Conservation (phyloP, 2,888 invertebrate species). For the Chrysolina oricalcia region DNA sequence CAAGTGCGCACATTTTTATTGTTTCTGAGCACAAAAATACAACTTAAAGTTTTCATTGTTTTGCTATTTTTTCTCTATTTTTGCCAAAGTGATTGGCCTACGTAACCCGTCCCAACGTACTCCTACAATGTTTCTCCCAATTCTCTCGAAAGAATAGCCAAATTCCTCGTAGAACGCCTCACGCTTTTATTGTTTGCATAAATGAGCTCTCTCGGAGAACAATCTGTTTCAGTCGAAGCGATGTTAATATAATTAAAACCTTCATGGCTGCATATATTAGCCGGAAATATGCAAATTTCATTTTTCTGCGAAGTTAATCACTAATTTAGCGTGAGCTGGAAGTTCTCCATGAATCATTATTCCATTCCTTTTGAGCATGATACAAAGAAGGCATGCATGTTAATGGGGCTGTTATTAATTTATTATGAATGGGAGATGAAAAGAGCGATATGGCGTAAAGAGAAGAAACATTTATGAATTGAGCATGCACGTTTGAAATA, state of each 20-base stretch:
- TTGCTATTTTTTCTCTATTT: too few species aligned
- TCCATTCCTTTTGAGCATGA: neutral
- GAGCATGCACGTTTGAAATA: too few species aligned
- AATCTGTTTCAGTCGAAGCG: conserved; percentile 36
- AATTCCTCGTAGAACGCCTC: conserved; percentile 32
- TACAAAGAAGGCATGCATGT: neutral
- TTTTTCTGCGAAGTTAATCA: conserved; percentile 17
- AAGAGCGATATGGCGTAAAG: too few species aligned
- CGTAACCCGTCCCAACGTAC: neutral
- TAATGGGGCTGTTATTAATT: too few species aligned
- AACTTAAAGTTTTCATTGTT: too few species aligned
- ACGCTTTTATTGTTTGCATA: conserved; percentile 35
- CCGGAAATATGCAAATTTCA: conserved; percentile 31
- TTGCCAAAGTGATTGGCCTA: too few species aligned
- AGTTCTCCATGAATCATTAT: conserved; percentile 8
- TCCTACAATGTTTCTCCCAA: neutral
- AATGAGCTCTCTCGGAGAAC: conserved; percentile 28
- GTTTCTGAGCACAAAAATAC: too few species aligned
- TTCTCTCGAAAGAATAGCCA: conserved; percentile 12
- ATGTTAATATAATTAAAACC: conserved; percentile 39
- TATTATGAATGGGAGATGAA: too few species aligned
- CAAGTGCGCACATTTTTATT: too few species aligned
- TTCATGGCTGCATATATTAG: conserved; percentile 32
- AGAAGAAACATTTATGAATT: too few species aligned
- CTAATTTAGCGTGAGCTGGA: conserved; percentile 8